Evolutionary conservation across 2,797 vertebrate genomes (phyloP), one percentile per base, ranked within the genome.

Genomic region (Tinamus major): DNA sequence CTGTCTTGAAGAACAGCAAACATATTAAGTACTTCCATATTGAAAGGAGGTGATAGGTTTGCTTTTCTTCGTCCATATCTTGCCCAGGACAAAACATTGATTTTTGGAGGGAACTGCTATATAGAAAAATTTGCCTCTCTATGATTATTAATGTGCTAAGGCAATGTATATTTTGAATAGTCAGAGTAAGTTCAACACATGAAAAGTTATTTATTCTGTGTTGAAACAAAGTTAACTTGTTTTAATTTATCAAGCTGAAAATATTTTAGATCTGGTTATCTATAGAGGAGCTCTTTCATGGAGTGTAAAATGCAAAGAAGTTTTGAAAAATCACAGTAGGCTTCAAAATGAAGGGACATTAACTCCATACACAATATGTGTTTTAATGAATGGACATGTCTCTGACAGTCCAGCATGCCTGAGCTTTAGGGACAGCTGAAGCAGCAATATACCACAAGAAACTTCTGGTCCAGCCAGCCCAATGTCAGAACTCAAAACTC

Each of bases 111-210:
- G 85, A 90, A 55, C 41, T 41, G 27, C 16, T 49, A 19, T 62
- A 85, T 92, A 87, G 84, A 39, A 71, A 81, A 61, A 85, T 37
- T 55, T 92, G 33, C 23, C 37, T 64, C 12, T 80, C 21, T 6
- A 3, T 15, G 4, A 29, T 84, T 85, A 3, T 65, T 84, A 64
- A 62, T 78, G 72, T 74, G 72, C 29, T 62, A 71, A 87, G 86
- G 21, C 4, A 58, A 88, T 81, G 5, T 37, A 13, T 10, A 9
- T 24, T 69, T 72, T 69, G 21, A 68, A 58, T 65, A 84, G 7
- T 7, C 18, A 81, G 16, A 81, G 79, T 71, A 76, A 76, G 90
- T 85, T 90, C 24, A 49, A 49, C 7, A 53, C 7, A 44, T 26
- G 21, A 74, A 44, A 31, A 44, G 14, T 33, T 44, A 6, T 12